Evolutionary conservation across 2,797 vertebrate genomes (phyloP), one percentile per base, ranked within the genome.

Genomic region (Masticophis lateralis): DNA sequence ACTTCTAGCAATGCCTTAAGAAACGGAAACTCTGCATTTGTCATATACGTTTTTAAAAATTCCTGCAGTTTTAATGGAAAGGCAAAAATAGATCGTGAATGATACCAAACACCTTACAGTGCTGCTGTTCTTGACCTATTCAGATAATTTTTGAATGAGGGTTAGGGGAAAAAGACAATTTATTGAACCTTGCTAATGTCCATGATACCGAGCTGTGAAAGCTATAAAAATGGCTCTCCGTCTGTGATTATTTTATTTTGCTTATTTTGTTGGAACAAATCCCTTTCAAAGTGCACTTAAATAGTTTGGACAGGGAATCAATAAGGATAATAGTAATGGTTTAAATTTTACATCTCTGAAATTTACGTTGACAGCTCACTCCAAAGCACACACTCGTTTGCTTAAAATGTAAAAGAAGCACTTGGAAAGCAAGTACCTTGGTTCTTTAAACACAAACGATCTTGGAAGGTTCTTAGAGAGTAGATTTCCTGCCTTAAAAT

Each of bases 1-100:
- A 93, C 92, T 11, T 74, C 47, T 63, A 63, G 27, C 55, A 6
- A 37, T 13, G 37, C 66, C 27, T 94, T 32, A 89, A 89, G 94
- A 93, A 87, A 22, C 1, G 92, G 88, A 57, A 91, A 66, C 63
- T 90, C 86, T 87, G 22, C 20, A 61, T 63, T 51, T 51, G 51
- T 51, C 51, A 51, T 51, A 51, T 79, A 63, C 57, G 20, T 16
- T 20, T 74, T 89, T 27, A 90, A 37, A 55, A 0, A 51, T 92
- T 63, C 79, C 25, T 55, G 0, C 90, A 86, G 63, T 88, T 60
- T 86, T 55, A 92, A 51, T 91, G n/a, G 27, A 87, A 4, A 2
- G 59, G 90, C 94, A 95, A 92, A 95, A 94, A 88, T 79, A 43
- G 4, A 3, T 28, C 91, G 86, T 63, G 89, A 59, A 56, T 60